Evolutionary conservation across 2,888 invertebrate species (phyloP), one percentile per base, ranked within the genome.

Genomic region (Loripinus fragilis): DNA sequence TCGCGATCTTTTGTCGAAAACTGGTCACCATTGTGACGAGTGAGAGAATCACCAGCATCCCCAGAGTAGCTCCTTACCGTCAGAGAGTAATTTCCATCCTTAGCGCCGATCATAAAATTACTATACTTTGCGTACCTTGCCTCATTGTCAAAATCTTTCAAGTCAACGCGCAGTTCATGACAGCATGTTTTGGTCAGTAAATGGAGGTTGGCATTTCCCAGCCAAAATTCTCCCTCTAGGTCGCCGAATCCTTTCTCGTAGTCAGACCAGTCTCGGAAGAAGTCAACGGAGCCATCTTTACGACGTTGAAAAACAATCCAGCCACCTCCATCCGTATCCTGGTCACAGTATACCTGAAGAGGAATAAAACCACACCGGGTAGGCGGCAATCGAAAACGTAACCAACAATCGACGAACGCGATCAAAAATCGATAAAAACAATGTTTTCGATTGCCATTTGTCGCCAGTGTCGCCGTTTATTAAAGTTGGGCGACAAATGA

Each of bases 11-110:
- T n/a, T 0, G 98, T 96, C 68, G 97, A 97, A 94, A 98, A 98
- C 86, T 97, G 96, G 97, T 98, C 97, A 69, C 95, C 95, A 93
- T 97, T 97, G 92, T 98, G 98, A 97, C 97, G 97, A 23, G 73
- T 72, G 80, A 98, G 95, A 0, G 98, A 97, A 91, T 98, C 97
- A 71, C 97, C 97, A 0, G 97, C 97, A 87, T 97, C 98, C 0
- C 98, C 90, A 20, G 95, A 95, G 92, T 96, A 98, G 0, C 96
- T 96, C 38, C 94, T 94, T 0, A 97, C 95, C 41, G 95, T 94
- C 55, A 98, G 93, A 42, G 95, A 95, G 93, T 96, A 98, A 0
- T 97, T 97, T 65, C 95, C 95, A 38, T 95, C 95, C 69, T 95
- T 95, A 74, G 95, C 94, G 0, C 95, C 96, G 0, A 97, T 95